A percentile compares a stretch with the other conserved stretches of the same genome.
Conservation (phyloP, 35 echinoderm and acorn worm genomes). For the Hemicentrotus pulcherrimus region DNA sequence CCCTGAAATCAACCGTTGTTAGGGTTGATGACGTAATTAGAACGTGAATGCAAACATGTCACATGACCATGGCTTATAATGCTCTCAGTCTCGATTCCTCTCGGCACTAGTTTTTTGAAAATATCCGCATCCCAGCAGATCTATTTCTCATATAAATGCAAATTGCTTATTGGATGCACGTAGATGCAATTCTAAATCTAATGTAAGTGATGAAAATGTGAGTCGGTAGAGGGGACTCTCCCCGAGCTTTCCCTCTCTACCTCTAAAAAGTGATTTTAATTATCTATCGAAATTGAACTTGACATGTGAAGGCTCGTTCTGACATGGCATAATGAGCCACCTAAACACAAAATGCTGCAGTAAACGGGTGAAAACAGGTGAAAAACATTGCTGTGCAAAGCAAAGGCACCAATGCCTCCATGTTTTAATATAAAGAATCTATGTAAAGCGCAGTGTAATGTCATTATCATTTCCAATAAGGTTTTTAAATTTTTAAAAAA, state of each 20-base stretch:
- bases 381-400: too few species aligned
- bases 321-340: too few species aligned
- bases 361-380: too few species aligned
- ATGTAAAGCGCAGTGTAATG: too few species aligned
- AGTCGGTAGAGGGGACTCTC: neutral
- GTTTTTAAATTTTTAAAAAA: too few species aligned
- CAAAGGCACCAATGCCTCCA: too few species aligned
- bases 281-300: neutral
- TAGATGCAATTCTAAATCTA: too few species aligned
- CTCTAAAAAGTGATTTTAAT: neutral
- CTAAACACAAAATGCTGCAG: too few species aligned
- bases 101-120: neutral
- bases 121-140: neutral
- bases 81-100: neutral
- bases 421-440: too few species aligned
- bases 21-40: neutral
- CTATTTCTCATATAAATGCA: conserved; percentile 14
- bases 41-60: neutral
- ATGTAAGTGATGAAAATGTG: too few species aligned
- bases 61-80: neutral
- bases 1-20: too few species aligned
- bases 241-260: neutral
- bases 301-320: neutral
- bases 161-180: neutral
- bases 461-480: too few species aligned